Evolutionary conservation across 2,888 invertebrate genomes (phyloP), one percentile per base, ranked within the genome.

Genomic region (Caenorhabditis uteleia): DNA sequence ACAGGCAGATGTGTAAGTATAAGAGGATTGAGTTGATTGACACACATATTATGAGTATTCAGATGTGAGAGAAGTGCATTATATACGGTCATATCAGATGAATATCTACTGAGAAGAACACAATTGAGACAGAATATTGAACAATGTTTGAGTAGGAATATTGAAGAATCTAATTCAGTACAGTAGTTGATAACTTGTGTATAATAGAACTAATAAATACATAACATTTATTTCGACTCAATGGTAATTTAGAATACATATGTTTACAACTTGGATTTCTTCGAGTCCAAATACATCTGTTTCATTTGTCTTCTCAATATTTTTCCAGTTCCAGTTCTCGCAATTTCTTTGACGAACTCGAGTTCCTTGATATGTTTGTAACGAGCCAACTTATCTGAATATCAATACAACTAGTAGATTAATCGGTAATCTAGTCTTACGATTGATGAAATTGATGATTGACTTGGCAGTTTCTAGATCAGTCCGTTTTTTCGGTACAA

Each of bases 1-100:
- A 7, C 72, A 72, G 40, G 72, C 72, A 8, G 72, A 72, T 60
- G 68, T 72, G 68, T 72, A 12, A 66, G 71, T 66, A 45, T 1
- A 12, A 31, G n/a, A 16, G 23, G 7, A 18, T 44, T 12, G 39
- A 10, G 7, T 7, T 8, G 20, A 18, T 39, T 39, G 10, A 26
- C 23, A 44, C 23, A 23, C n/a, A 44, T 14, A 5, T 26, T 3
- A 26, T 5, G 16, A 27, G 8, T 18, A 55, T 67, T 45, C 51
- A 71, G 71, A 36, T 71, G 72, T 42, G 72, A 72, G 42, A 46
- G 72, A 36, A 72, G 68, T 29, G 72, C 72, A 1, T 40, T 72
- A 8, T 72, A 72, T 31, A 68, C 68, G 2, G 67, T 64, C 1
- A 51, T 72, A 14, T 68, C 72, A n/a, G 72, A 72, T 26, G 72